Conservation (phyloP, 2,888 invertebrate genomes). For the Stegophylla sp. region DNA sequence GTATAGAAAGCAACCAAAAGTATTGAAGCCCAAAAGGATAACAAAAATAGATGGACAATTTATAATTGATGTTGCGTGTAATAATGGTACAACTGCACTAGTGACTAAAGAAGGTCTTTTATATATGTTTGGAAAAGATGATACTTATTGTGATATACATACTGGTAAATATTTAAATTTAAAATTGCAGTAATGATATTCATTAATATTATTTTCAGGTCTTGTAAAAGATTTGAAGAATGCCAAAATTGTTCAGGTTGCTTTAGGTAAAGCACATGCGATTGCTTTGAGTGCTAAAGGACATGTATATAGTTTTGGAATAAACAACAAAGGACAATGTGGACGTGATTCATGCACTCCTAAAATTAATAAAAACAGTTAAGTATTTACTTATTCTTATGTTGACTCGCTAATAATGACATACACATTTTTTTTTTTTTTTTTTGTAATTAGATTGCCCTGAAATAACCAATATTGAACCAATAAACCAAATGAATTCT, state of each 20-base stretch:
- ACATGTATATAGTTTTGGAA: constrained; percentile 91
- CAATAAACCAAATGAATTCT: constrained; percentile 68
- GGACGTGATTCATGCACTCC: constrained; percentile 69
- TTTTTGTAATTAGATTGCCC: constrained; percentile 25
- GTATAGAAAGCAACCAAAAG: constrained; percentile 80
- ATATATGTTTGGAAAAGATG: constrained; percentile 94
- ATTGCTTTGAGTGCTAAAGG: constrained; percentile 87
- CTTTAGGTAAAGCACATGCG: constrained; percentile 95
- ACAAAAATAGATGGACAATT: constrained; percentile 85
- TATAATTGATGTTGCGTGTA: constrained; percentile 85
- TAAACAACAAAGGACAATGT: constrained; percentile 97
- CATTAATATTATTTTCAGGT: constrained; percentile 65
- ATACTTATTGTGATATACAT: constrained; percentile 78
- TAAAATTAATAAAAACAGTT: constrained; percentile 50
- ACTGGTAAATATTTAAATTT: constrained; percentile 66
- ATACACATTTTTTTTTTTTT: too few relatives aligned
- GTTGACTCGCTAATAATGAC: background rate
- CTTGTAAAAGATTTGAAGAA: constrained; percentile 78
- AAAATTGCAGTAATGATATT: background rate
- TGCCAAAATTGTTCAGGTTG: constrained; percentile 72
- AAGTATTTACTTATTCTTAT: background rate
- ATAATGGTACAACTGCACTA: constrained; percentile 92
- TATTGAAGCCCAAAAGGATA: constrained; percentile 91
- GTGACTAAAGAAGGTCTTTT: constrained; percentile 89
- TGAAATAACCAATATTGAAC: constrained; percentile 66